Evolutionary conservation across 2,113 vertebrate species (phyloP).

Genomic region (Calidris pugnax): DNA sequence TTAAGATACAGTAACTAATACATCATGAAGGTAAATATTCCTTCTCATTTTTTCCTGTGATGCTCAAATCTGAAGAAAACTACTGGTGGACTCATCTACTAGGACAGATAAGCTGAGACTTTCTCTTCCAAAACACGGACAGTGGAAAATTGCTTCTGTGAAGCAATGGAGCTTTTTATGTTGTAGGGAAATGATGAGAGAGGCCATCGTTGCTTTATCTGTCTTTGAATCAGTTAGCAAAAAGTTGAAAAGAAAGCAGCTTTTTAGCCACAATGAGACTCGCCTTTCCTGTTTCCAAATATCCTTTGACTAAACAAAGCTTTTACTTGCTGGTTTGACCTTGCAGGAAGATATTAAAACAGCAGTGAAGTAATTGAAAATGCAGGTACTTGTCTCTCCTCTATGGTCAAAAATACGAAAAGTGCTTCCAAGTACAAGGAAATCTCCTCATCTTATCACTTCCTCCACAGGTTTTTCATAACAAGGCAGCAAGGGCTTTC

Average conservation of each 20-base stretch:
- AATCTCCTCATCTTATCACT: neutral
- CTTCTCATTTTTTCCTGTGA: neutral
- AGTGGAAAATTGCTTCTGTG: neutral
- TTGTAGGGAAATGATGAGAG: neutral
- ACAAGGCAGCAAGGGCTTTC: neutral
- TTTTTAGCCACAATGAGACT: neutral
- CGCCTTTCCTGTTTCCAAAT: conserved; percentile 51
- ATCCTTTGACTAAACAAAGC: neutral
- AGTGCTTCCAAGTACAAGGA: neutral
- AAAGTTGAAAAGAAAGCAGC: neutral
- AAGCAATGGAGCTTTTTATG: neutral
- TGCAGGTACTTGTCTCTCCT: neutral
- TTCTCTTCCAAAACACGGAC: neutral
- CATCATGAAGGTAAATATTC: neutral
- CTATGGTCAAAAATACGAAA: neutral
- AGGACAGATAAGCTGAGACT: neutral
- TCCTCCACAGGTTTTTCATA: neutral
- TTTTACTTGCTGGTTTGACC: neutral
- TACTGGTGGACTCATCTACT: neutral
- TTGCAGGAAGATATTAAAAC: neutral
- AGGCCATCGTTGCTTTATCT: neutral
- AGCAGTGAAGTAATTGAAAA: neutral
- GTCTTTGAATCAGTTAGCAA: neutral
- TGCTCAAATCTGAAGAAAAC: neutral
- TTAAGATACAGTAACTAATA: neutral